Conservation (phyloP, 2,113 vertebrate genomes). For the Clarias magur region DNA sequence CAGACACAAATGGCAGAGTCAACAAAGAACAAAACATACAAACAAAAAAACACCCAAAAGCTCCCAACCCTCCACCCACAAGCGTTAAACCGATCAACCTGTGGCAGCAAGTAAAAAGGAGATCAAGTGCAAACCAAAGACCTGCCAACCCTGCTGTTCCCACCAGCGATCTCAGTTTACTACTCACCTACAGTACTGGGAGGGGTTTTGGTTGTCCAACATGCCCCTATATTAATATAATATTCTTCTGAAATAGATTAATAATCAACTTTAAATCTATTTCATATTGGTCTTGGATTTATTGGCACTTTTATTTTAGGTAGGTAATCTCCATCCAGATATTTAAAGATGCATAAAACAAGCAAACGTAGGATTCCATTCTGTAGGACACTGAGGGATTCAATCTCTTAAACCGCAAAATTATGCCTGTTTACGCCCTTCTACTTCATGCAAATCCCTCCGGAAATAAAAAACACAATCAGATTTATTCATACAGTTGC, state of each 20-base stretch:
- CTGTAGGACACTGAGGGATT: neutral
- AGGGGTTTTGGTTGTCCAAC: neutral
- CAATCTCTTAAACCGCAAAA: neutral
- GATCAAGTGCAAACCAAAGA: neutral
- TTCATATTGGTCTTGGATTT: neutral
- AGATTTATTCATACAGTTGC: slow-evolving; percentile 11
- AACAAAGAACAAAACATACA: neutral
- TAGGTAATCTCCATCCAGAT: neutral
- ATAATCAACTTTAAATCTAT: neutral
- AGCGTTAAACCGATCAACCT: neutral
- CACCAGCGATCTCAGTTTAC: neutral
- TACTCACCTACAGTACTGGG: neutral
- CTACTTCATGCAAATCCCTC: neutral
- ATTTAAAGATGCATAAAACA: slow-evolving; percentile 1
- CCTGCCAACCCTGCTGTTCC: neutral
- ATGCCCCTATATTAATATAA: neutral
- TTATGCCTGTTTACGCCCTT: neutral
- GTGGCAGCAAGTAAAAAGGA: neutral
- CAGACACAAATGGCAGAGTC: neutral
- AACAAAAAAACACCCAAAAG: neutral
- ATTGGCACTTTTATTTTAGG: neutral
- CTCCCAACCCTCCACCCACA: neutral
- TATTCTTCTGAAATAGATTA: neutral
- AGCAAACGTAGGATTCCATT: neutral
- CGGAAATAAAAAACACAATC: slow-evolving; percentile 7